These are phyloP conservation scores for Oreocharis arfaki DNA, from an alignment of 2,113 vertebrate species.

Conservation along the genomic window DNA sequence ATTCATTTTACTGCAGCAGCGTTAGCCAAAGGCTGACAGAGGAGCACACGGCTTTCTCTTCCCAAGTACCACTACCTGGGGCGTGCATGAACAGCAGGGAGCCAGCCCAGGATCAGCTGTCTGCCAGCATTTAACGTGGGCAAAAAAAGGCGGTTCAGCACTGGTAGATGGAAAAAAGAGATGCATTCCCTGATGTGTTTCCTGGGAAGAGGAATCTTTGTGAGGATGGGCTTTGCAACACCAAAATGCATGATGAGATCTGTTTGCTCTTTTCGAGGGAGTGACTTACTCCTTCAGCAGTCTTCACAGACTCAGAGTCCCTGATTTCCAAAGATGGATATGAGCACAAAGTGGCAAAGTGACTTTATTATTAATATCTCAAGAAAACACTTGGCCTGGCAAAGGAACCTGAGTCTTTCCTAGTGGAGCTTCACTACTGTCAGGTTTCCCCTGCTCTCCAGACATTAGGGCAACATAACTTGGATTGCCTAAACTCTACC, in stretches of 20 bases:
- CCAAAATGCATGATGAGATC: background rate
- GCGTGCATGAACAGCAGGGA: background rate
- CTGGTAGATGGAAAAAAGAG: background rate
- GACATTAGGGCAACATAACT: background rate
- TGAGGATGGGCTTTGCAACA: background rate
- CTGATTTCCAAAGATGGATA: background rate
- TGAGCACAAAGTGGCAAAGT: background rate
- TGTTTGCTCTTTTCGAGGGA: background rate
- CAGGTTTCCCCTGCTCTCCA: background rate
- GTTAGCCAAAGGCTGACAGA: background rate
- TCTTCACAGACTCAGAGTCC: background rate
- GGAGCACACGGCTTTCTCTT: background rate
- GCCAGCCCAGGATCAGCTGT: background rate
- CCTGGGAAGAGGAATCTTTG: background rate
- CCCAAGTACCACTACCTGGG: background rate
- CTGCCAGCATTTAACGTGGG: background rate
- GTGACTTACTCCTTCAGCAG: background rate
- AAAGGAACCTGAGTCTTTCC: background rate
- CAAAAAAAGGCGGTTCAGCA: background rate
- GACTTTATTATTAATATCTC: background rate
- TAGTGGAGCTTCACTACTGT: background rate
- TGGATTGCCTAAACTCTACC: background rate
- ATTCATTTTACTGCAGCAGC: background rate
- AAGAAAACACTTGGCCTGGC: background rate
- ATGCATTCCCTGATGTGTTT: rapidly evolving